Evolutionary conservation across 2,797 vertebrate genomes (phyloP).

Genomic region (Sphenodon punctatus): DNA sequence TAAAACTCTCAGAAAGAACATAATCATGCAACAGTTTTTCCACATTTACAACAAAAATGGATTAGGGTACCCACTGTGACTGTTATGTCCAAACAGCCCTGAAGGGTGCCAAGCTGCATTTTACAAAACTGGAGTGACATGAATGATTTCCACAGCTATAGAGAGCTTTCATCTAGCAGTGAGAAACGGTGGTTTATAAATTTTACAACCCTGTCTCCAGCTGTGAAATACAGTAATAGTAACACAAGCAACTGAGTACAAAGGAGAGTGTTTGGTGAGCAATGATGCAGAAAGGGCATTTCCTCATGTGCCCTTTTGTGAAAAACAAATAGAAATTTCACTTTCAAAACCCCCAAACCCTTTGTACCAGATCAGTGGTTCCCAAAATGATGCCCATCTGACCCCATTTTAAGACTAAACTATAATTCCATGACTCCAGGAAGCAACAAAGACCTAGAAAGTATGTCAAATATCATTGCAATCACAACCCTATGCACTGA

Average conservation of each 20-base stretch:
- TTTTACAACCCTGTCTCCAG: rapidly evolving
- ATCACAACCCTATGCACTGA: too few relatives aligned
- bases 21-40: rapidly evolving
- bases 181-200: rapidly evolving
- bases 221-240: rapidly evolving
- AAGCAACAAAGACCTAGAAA: too few relatives aligned
- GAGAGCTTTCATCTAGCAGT: neutral
- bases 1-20: neutral
- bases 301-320: neutral
- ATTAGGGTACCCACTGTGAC: neutral
- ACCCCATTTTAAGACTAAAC: too few relatives aligned
- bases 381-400: too few relatives aligned
- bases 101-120: neutral
- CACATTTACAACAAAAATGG: rapidly evolving
- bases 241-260: too few relatives aligned
- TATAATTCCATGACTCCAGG: too few relatives aligned
- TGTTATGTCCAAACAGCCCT: neutral
- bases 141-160: rapidly evolving
- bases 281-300: neutral
- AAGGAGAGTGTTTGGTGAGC: neutral
- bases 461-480: too few relatives aligned
- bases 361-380: rapidly evolving
- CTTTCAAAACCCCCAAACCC: neutral
- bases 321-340: rapidly evolving
- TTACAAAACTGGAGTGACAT: neutral